These are phyloP conservation scores for Columbina picui DNA, from an alignment of 2,113 vertebrate genomes.

Conservation along the genomic window DNA sequence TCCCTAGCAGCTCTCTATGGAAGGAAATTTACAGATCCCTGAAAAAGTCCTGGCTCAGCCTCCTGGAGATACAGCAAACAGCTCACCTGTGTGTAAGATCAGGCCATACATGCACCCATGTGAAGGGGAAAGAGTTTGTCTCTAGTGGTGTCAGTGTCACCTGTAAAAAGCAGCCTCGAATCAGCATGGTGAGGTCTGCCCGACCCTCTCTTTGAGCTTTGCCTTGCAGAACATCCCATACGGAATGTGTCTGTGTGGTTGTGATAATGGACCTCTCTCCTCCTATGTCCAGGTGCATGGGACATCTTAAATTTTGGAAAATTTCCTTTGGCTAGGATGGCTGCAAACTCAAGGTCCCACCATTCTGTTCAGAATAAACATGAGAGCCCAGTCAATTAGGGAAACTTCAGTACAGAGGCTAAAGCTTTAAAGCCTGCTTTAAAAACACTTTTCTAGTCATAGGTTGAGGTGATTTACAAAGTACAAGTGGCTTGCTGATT, in stretches of 20 bases:
- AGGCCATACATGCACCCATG: accelerated
- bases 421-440: background rate
- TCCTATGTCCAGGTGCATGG: background rate
- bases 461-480: background rate
- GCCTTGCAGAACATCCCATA: background rate
- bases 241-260: background rate
- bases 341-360: background rate
- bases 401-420: background rate
- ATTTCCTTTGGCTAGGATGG: too few relatives aligned
- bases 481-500: background rate
- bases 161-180: background rate
- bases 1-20: background rate
- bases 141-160: background rate
- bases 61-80: background rate
- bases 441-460: background rate
- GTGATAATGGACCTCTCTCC: background rate
- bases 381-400: background rate
- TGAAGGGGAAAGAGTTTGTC: background rate
- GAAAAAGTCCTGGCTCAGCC: background rate
- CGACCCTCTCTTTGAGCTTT: background rate
- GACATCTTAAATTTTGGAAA: background rate
- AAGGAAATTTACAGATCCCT: background rate
- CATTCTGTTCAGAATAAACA: background rate
- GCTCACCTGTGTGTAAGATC: background rate
- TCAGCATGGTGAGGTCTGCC: background rate